Conservation (phyloP, 2,888 invertebrate genomes). For the Oithona nana region DNA sequence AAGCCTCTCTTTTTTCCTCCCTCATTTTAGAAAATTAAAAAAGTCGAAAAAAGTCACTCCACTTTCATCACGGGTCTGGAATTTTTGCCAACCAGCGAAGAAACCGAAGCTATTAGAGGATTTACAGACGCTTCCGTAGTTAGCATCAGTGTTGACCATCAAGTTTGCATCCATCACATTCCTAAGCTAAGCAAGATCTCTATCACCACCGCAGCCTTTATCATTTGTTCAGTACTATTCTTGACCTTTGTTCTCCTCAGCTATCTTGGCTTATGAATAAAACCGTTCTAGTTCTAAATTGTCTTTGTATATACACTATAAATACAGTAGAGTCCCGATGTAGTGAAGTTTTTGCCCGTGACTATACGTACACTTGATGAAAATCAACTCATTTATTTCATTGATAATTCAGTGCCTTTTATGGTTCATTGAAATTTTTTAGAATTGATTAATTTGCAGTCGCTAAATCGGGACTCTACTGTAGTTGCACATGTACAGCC, state of each 20-base stretch:
- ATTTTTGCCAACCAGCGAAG: constrained; percentile 47
- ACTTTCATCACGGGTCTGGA: constrained; percentile 93
- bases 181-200: constrained; percentile 56
- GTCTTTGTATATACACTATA: no score
- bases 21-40: constrained; percentile 48
- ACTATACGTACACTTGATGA: no score
- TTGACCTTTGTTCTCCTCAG: constrained; percentile 62
- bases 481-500: no score
- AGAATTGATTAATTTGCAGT: no score
- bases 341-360: no score
- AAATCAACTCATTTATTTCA: no score
- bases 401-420: no score
- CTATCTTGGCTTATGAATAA: constrained; percentile 51
- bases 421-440: no score
- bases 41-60: constrained; percentile 65
- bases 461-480: no score
- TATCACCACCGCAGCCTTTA: constrained; percentile 53
- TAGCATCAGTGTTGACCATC: constrained; percentile 88
- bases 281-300: no score
- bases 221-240: constrained; percentile 54
- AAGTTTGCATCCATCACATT: constrained; percentile 68
- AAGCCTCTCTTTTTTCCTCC: constrained; percentile 1
- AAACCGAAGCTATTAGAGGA: constrained; percentile 21
- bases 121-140: constrained; percentile 58
- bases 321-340: no score